Evolutionary conservation across 2,888 invertebrate species (phyloP).

Genomic region (Asteroscopus sphinx): DNA sequence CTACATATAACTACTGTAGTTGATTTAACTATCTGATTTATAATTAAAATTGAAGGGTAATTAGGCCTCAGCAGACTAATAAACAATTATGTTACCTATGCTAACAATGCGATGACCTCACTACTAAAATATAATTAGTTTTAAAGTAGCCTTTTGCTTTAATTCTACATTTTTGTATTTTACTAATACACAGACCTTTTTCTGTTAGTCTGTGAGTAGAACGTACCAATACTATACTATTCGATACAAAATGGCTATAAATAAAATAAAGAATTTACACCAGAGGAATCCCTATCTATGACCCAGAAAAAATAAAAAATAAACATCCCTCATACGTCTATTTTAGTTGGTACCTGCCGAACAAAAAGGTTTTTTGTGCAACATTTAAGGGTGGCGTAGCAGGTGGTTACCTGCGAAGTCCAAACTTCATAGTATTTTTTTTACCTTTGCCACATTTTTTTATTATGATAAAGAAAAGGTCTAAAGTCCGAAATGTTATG

Average conservation of each 20-base stretch:
- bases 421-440: slow-evolving; percentile 9
- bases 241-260: slow-evolving; percentile 16
- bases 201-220: no score
- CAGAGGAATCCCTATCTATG: slow-evolving; percentile 25
- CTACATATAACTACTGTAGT: no score
- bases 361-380: slow-evolving; percentile 42
- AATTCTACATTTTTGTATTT: no score
- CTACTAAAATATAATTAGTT: no score
- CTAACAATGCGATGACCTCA: no score
- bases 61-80: no score
- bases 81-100: no score
- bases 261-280: slow-evolving; percentile 28
- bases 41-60: no score
- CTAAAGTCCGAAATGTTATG: slow-evolving; percentile 19
- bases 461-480: background rate
- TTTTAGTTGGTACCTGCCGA: slow-evolving; percentile 45
- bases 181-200: no score
- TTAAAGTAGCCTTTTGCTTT: no score
- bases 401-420: slow-evolving; percentile 39
- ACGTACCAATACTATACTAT: background rate
- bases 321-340: slow-evolving; percentile 9
- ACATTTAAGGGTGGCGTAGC: slow-evolving; percentile 23
- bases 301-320: slow-evolving; percentile 18
- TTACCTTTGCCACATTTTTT: slow-evolving; percentile 24
- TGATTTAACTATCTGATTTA: no score